Base-by-base conservation (phyloP, 2,797 vertebrate species). In the Myotis daubentonii region DNA sequence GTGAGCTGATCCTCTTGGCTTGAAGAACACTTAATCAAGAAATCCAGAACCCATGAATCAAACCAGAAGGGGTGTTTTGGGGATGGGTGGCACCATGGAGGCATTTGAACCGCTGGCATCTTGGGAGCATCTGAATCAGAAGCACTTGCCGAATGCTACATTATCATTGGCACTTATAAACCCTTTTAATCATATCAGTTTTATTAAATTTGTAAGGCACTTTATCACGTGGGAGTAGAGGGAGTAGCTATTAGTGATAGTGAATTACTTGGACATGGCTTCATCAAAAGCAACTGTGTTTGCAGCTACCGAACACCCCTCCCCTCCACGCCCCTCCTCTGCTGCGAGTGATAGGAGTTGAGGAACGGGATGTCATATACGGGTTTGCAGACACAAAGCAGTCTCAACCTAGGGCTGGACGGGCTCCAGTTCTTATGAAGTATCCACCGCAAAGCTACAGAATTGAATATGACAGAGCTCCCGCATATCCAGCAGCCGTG, bases 221-320 rank as follows among this genome's bases (percentile, higher is more conserved):
- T 62, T 93, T 53, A 62, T 76, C 68, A 16, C 70, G 13, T 23
- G 60, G 83, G 92, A 81, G 44, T 38, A 33, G 13, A 47, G 74
- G 75, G 71, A 53, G 47, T 86, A 75, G 65, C 57, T 87, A 33
- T 71, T 95, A 49, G 81, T 80, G 65, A 76, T 28, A 57, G 44
- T 83, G 89, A 88, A 91, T 93, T 92, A 86, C 91, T 86, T 95
- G 87, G 79, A 91, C 91, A 93, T 74, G 94, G 79, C 74, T 93
- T 72, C 74, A 75, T 90, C 90, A 62, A 92, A 92, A 81, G 74
- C 93, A 92, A 78, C 82, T 93, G 68, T 49, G 28, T 95, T 85
- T 92, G 82, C 65, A 83, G 65, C 60, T 8, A 51, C 5, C 53
- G 62, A 33, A 6, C 12, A 60, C 72, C 47, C 41, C 60, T 60